Evolutionary conservation across 2,888 invertebrate genomes (phyloP), one percentile per base, ranked within the genome.

Genomic region (Drosophila hamatofila): DNA sequence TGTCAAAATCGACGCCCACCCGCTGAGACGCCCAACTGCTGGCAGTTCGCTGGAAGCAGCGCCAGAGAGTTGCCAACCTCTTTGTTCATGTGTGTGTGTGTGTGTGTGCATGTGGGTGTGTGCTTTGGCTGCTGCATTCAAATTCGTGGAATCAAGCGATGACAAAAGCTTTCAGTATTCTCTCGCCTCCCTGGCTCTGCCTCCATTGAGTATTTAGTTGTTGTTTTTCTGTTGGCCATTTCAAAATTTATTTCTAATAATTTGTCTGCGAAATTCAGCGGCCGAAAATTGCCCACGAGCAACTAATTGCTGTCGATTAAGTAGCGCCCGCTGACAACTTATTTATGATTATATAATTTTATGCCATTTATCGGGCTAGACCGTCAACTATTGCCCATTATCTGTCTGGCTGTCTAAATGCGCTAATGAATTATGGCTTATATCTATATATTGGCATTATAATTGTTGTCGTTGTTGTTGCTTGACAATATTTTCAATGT

Each of bases 241-340:
- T 61, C 57, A 21, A 58, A 62, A 60, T 52, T 56, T 81, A 65
- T 69, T 37, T 69, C 59, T 62, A 60, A 69, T 54, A 81, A 74
- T 78, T 83, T 71, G 71, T 51, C 60, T 49, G 56, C 54, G 35
- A 27, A 27, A 69, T 78, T 78, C 75, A 63, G 69, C 37, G 58
- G 37, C 59, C 59, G 23, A 14, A 72, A 71, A 66, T 74, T 72
- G 76, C 69, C 83, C 89, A 78, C 75, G 72, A 83, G 75, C 90
- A 78, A 89, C 90, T 88, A 90, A 89, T 91, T 90, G 82, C 81
- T 55, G 69, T 56, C 83, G 81, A 87, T 85, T 85, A 76, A 73
- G 69, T 73, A 54, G 62, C 63, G 64, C 48, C 60, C 54, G 91
- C 85, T 91, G 91, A 91, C 91, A 91, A 90, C 80, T 84, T 88